phyloP scores from a whole-genome alignment of 2,797 vertebrate species.

The Lepilemur ruficaudatus region DNA sequence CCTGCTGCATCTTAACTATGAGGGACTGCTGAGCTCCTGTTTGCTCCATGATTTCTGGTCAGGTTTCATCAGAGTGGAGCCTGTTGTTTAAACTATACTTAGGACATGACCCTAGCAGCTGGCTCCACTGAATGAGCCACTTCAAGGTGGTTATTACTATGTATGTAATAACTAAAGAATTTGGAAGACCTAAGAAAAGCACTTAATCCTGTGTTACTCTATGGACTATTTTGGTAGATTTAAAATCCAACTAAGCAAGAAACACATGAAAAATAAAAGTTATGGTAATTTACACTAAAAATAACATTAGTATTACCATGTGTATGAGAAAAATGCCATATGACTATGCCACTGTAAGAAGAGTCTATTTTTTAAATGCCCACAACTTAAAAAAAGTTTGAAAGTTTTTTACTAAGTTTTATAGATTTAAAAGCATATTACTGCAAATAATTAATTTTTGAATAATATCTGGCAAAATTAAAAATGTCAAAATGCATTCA shows the following conservation, averaged over 20 bases:
- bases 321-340: slow-evolving; percentile 57
- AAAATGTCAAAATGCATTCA: not conserved
- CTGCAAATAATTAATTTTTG: slow-evolving; percentile 7
- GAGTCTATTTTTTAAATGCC: slow-evolving; percentile 26
- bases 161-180: slow-evolving; percentile 68
- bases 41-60: slow-evolving; percentile 80
- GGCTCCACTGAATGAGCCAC: slow-evolving; percentile 70
- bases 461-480: not conserved
- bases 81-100: slow-evolving; percentile 64
- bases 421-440: slow-evolving; percentile 5
- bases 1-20: slow-evolving; percentile 85
- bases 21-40: slow-evolving; percentile 73
- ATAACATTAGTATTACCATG: slow-evolving; percentile 68
- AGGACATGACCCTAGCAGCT: slow-evolving; percentile 73
- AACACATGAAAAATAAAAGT: slow-evolving; percentile 64
- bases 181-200: slow-evolving; percentile 60
- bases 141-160: slow-evolving; percentile 77
- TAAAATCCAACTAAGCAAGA: slow-evolving; percentile 57
- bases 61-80: slow-evolving; percentile 76
- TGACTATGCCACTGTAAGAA: slow-evolving; percentile 15
- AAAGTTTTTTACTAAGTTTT: slow-evolving; percentile 7
- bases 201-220: slow-evolving; percentile 58
- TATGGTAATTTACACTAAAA: slow-evolving; percentile 69
- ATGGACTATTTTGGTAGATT: slow-evolving; percentile 62
- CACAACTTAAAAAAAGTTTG: not conserved